phyloP scores from a whole-genome alignment of 2,113 vertebrate species.

The Ranitomeya variabilis region DNA sequence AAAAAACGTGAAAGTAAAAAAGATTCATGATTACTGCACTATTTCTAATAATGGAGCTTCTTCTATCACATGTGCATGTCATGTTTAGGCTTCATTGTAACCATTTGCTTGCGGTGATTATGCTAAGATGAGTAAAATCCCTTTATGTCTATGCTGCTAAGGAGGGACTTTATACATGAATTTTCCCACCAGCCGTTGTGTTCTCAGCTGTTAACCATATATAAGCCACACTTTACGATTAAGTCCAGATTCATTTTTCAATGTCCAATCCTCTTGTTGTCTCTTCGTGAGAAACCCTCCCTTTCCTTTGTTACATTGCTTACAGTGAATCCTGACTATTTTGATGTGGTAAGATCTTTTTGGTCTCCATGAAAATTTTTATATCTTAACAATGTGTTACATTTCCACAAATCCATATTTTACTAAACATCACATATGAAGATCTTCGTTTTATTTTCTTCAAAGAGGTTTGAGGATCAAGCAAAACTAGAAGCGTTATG shows the following conservation, averaged over 20 bases:
- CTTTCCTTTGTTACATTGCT: background rate
- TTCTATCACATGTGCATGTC: too few species aligned
- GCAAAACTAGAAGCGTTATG: background rate
- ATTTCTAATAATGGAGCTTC: background rate
- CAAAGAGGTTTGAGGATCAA: background rate
- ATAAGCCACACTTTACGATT: background rate
- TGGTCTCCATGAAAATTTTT: background rate
- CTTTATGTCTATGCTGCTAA: background rate
- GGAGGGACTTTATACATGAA: background rate
- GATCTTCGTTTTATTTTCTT: background rate
- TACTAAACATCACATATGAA: background rate
- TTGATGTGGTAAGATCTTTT: background rate
- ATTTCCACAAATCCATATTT: background rate
- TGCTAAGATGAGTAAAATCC: background rate
- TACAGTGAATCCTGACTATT: background rate
- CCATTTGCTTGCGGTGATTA: background rate
- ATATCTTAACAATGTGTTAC: background rate
- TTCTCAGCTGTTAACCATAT: background rate
- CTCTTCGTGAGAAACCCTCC: background rate
- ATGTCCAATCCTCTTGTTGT: background rate
- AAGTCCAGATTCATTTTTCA: background rate
- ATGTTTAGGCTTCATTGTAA: background rate
- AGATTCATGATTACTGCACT: background rate
- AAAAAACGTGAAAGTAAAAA: background rate
- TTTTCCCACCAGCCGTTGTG: background rate